Evolutionary conservation across 2,888 invertebrate species (phyloP).

Genomic region (Mechanitis mazaeus): DNA sequence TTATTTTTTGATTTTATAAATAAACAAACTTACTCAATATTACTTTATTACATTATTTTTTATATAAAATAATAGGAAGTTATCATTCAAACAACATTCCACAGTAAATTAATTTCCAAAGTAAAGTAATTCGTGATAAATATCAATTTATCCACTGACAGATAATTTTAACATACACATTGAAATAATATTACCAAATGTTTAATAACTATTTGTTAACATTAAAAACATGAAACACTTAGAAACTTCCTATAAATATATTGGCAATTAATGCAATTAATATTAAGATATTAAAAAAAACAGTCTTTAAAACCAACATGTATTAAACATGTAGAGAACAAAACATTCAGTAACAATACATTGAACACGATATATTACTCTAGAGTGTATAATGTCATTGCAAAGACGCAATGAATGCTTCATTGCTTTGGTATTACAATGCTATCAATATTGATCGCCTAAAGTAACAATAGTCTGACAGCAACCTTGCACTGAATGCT

Average conservation of each 20-base stretch:
- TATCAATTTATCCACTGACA: background rate
- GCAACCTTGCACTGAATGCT: constrained; percentile 35
- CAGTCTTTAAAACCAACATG: constrained; percentile 14
- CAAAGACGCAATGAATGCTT: constrained; percentile 17
- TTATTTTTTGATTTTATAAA: too few species aligned
- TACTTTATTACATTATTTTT: background rate
- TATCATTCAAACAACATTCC: background rate
- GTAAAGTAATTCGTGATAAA: background rate
- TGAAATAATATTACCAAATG: background rate
- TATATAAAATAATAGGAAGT: background rate
- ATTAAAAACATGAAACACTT: too few species aligned
- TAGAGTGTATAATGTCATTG: constrained; percentile 4
- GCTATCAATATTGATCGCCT: constrained; percentile 9
- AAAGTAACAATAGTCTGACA: constrained; percentile 32
- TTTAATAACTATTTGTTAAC: constrained; percentile 1
- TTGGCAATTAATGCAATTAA: too few species aligned
- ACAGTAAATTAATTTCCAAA: background rate
- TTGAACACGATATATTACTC: constrained; percentile 10
- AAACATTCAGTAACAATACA: constrained; percentile 14
- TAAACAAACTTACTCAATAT: too few species aligned
- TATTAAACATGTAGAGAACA: constrained; percentile 17
- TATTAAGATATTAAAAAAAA: background rate
- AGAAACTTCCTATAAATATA: too few species aligned
- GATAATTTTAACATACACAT: background rate
- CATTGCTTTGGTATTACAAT: constrained; percentile 11